Evolutionary conservation across 1,140 invertebrate species (phyloP), one percentile per base, ranked within the genome.

Genomic region (Copidosoma floridanum): DNA sequence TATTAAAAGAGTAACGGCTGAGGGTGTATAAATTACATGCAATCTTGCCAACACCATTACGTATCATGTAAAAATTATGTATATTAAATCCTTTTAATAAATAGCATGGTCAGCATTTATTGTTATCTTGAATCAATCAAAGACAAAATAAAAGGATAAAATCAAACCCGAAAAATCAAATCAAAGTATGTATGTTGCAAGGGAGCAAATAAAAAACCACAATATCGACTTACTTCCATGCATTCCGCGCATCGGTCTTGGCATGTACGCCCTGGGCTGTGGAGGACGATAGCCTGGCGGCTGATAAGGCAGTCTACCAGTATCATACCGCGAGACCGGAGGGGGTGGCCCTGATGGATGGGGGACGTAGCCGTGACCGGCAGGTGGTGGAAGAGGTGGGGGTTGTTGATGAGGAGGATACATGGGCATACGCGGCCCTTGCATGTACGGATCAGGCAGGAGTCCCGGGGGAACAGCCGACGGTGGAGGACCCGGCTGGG

Each of bases 371-470:
- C 71, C 75, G 64, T 76, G 73, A 55, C 71, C 75, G 64, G 77
- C 72, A 20, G 72, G 74, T 12, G 67, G 67, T n/a, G 64, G 54
- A 0, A 47, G 54, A 29, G 71, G 72, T 59, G 77, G 75, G n/a
- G n/a, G n/a, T 59, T 76, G 76, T 61, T 77, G 76, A 14, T 61
- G 57, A 1, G 53, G 48, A 0, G 77, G 68, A 65, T 81, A 80
- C 67, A 80, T 71, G 8, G 76, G 74, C 68, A 80, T 78, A 29
- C 78, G 57, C 46, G 79, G 79, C 48, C 78, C 77, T 52, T 68
- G 69, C 64, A 80, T 75, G 16, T 78, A 81, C 0, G 79, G 79
- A 65, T 81, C 75, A 2, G 78, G 76, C 16, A 81, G 57, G 5
- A 80, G 58, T 8, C 29, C 29, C 16, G 77, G 74, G 71, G 72